phyloP scores from a whole-genome alignment of 2,113 vertebrate species.

The Rallus limicola region DNA sequence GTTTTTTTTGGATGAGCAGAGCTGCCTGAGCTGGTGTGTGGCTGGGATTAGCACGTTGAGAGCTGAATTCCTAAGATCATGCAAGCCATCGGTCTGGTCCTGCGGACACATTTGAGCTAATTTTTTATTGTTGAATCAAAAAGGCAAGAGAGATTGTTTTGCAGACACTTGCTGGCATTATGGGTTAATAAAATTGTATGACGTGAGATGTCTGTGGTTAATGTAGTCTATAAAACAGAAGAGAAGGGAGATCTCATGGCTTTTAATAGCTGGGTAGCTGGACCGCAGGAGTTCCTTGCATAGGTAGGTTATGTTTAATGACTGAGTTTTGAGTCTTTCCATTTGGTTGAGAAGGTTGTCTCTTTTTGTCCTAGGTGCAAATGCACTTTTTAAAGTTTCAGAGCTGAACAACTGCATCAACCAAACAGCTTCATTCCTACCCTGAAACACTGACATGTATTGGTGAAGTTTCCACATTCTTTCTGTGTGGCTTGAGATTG shows the following conservation, averaged over 20 bases:
- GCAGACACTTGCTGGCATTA: not conserved
- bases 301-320: not conserved
- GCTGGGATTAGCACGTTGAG: rapidly evolving
- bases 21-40: not conserved
- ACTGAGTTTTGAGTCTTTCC: not conserved
- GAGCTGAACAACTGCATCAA: not conserved
- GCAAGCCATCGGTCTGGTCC: not conserved
- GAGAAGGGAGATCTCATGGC: not conserved
- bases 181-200: not conserved
- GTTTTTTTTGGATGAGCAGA: not conserved
- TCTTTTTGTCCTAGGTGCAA: not conserved
- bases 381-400: not conserved
- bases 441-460: not conserved
- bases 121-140: not conserved
- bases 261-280: not conserved
- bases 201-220: not conserved
- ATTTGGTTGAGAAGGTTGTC: not conserved
- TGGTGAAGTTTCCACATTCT: not conserved
- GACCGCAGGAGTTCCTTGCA: not conserved
- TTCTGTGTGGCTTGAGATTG: not conserved
- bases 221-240: not conserved
- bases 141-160: not conserved
- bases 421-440: not conserved
- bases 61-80: not conserved
- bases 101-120: not conserved